These are phyloP conservation scores for Polypterus senegalus DNA, from an alignment of 2,113 vertebrate species.

Conservation along the genomic window DNA sequence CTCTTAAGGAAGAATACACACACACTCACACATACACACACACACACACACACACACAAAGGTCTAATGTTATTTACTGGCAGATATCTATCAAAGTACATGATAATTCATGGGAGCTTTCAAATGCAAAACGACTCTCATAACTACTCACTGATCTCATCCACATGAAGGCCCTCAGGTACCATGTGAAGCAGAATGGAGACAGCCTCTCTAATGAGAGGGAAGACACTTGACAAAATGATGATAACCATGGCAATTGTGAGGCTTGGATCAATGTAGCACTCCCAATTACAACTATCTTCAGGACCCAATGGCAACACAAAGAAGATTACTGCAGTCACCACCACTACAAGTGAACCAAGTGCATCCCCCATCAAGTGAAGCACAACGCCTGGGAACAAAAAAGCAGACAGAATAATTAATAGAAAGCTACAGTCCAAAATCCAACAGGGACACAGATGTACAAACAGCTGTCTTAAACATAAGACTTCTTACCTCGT, in stretches of 20 bases:
- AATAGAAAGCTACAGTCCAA: too few relatives aligned
- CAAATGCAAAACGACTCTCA: too few relatives aligned
- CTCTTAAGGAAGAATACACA: too few relatives aligned
- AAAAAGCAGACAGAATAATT: neutral
- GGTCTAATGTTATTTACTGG: too few relatives aligned
- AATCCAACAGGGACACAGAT: too few relatives aligned
- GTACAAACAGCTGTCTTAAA: too few relatives aligned
- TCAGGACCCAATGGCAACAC: slow-evolving; percentile 30
- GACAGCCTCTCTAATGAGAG: slow-evolving; percentile 66
- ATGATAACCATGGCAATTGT: slow-evolving; percentile 67
- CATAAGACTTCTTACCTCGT: slow-evolving; percentile 42
- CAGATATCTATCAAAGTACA: too few relatives aligned
- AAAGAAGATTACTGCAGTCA: slow-evolving; percentile 27
- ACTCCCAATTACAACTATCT: slow-evolving; percentile 63
- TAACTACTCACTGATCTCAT: slow-evolving; percentile 16
- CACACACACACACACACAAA: too few relatives aligned
- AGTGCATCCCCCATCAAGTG: slow-evolving; percentile 33
- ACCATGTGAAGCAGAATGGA: slow-evolving; percentile 68
- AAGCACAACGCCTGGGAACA: slow-evolving; percentile 27
- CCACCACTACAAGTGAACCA: slow-evolving; percentile 34
- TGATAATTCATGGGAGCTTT: too few relatives aligned
- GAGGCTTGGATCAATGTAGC: slow-evolving; percentile 71
- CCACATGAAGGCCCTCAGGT: slow-evolving; percentile 36
- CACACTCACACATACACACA: too few relatives aligned
- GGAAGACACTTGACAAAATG: slow-evolving; percentile 58